These are phyloP conservation scores for Rattus rattus DNA, from an alignment of 2,113 vertebrate genomes.

Conservation along the genomic window DNA sequence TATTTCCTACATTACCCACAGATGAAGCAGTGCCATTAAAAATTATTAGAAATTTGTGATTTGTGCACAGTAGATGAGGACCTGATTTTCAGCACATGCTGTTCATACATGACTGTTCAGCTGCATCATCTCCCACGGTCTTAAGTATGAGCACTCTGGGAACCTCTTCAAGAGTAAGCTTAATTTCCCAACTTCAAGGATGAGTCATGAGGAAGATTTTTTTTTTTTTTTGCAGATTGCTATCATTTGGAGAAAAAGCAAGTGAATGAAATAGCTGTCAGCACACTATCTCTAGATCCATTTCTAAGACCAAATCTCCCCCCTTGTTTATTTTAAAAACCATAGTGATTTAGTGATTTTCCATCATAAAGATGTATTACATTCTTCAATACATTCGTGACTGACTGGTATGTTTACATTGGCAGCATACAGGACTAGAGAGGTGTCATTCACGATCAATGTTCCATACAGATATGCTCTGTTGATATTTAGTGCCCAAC, in stretches of 20 bases:
- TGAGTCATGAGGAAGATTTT: slow-evolving; percentile 51
- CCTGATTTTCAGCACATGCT: slow-evolving; percentile 69
- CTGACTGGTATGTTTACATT: not conserved
- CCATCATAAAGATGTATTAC: slow-evolving; percentile 29
- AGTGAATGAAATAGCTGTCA: slow-evolving; percentile 32
- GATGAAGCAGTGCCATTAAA: slow-evolving; percentile 71
- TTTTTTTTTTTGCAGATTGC: slow-evolving; percentile 31
- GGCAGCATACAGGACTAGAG: not conserved
- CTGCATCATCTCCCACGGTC: slow-evolving; percentile 62
- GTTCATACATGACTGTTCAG: slow-evolving; percentile 58
- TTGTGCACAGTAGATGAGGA: slow-evolving; percentile 64
- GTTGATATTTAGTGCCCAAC: not conserved
- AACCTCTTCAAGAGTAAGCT: slow-evolving; percentile 39
- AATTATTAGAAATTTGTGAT: slow-evolving; percentile 69
- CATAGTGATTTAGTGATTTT: not conserved
- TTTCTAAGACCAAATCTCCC: slow-evolving; percentile 54
- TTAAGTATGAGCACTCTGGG: slow-evolving; percentile 54
- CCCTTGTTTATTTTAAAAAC: slow-evolving; percentile 17
- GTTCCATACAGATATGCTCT: not conserved
- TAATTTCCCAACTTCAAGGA: slow-evolving; percentile 47
- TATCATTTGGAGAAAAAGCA: not conserved
- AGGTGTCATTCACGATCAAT: not conserved
- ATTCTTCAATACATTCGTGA: slow-evolving; percentile 24
- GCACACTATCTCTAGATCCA: not conserved
- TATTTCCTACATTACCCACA: slow-evolving; percentile 73